These are phyloP conservation scores for Drosophila fuyamai DNA, from an alignment of 1,140 invertebrate genomes.

Conservation along the genomic window DNA sequence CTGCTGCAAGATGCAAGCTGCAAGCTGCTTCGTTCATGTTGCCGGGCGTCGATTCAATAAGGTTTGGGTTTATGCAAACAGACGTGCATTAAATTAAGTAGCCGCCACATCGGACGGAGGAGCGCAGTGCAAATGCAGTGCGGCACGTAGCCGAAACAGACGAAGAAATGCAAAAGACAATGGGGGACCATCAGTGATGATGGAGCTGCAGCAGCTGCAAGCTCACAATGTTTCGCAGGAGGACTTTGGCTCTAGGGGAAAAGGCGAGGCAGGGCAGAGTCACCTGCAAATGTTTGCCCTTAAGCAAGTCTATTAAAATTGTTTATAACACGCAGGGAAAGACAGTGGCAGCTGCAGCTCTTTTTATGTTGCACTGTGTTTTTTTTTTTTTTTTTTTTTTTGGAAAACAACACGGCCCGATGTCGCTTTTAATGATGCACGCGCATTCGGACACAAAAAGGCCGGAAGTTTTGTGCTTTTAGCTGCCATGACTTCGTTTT, in stretches of 20 bases:
- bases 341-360: conserved; percentile 42
- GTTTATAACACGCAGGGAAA: conserved; percentile 59
- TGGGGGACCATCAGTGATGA: conserved; percentile 39
- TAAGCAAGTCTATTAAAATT: conserved; percentile 83
- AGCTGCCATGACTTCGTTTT: conserved; percentile 71
- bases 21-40: conserved; percentile 29
- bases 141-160: conserved; percentile 62
- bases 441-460: conserved; percentile 58
- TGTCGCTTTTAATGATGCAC: conserved; percentile 78
- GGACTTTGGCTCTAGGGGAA: neutral
- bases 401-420: conserved; percentile 34
- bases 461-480: conserved; percentile 79
- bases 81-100: conserved; percentile 83
- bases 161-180: conserved; percentile 70
- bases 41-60: conserved; percentile 68
- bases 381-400: conserved; percentile 40
- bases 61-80: conserved; percentile 82
- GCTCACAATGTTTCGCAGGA: conserved; percentile 57
- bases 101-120: conserved; percentile 59
- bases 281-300: conserved; percentile 67
- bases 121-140: conserved; percentile 40
- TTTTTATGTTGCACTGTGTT: conserved; percentile 61
- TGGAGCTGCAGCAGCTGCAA: conserved; percentile 49
- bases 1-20: conserved; percentile 25
- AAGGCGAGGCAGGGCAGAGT: conserved; percentile 6